phyloP scores from a whole-genome alignment of 2,797 vertebrate species.

The Micropoecilia bifurca region DNA sequence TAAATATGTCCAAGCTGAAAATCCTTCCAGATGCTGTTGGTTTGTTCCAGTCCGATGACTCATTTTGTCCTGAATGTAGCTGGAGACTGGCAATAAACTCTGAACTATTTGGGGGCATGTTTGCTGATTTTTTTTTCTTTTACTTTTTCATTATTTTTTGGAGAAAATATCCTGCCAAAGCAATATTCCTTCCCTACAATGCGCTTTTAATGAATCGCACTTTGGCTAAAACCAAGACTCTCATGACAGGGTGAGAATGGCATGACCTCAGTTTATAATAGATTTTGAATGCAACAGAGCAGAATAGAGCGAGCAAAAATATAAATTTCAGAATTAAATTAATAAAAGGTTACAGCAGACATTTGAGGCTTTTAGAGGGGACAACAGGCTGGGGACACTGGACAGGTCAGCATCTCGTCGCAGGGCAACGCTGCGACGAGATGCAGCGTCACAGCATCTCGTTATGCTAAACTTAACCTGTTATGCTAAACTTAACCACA shows the following conservation, averaged over 20 bases:
- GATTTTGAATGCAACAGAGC: neutral
- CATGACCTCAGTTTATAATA: neutral
- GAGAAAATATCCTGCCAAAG: neutral
- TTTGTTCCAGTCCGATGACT: slow-evolving; percentile 58
- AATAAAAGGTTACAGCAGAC: neutral
- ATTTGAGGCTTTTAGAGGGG: neutral
- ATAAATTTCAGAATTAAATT: neutral
- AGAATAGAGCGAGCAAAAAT: neutral
- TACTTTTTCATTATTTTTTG: neutral
- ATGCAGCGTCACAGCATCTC: too few relatives aligned
- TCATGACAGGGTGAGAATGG: neutral
- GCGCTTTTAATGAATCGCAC: neutral
- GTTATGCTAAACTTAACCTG: too few relatives aligned
- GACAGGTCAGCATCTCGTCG: neutral
- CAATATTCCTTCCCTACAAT: neutral
- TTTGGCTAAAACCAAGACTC: neutral
- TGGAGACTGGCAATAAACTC: neutral
- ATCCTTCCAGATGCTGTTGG: slow-evolving; percentile 27
- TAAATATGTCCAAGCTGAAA: slow-evolving; percentile 47
- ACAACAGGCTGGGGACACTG: neutral
- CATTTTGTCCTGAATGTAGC: slow-evolving; percentile 43
- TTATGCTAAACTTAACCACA: too few relatives aligned
- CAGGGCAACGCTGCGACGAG: neutral
- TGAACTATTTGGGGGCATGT: neutral
- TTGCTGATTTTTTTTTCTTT: too few relatives aligned